phyloP scores from a whole-genome alignment of 2,888 invertebrate species.

The Metacarcinus magister region DNA sequence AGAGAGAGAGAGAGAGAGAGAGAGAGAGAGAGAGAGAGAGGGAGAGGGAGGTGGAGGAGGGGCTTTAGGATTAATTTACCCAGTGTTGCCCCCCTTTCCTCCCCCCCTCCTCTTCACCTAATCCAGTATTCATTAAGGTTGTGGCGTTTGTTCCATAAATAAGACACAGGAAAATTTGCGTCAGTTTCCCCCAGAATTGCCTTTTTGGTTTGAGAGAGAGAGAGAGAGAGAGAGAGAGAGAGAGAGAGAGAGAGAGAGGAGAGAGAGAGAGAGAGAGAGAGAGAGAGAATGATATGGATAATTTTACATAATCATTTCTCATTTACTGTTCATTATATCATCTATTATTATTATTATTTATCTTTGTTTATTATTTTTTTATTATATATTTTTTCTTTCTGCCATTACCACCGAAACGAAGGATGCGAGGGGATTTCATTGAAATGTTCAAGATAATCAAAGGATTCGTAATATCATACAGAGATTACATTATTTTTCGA shows the following conservation, averaged over 20 bases:
- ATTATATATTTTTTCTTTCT: neutral
- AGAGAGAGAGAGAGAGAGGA: slow-evolving; percentile 30
- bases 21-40: slow-evolving; percentile 48
- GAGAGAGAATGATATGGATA: neutral
- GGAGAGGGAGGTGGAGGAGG: neutral
- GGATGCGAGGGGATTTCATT: too few relatives aligned
- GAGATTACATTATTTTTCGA: too few relatives aligned
- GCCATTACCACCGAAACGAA: too few relatives aligned
- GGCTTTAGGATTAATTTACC: slow-evolving; percentile 27
- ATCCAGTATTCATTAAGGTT: slow-evolving; percentile 60
- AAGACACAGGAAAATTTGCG: slow-evolving; percentile 49
- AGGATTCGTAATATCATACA: too few relatives aligned
- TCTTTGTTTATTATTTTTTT: neutral
- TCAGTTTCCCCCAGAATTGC: slow-evolving; percentile 42
- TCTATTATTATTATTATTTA: neutral
- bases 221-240: slow-evolving; percentile 48
- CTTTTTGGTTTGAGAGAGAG: neutral
- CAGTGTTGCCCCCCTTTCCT: neutral
- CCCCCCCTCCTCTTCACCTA: slow-evolving; percentile 16
- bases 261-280: neutral
- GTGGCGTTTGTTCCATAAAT: slow-evolving; percentile 20
- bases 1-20: slow-evolving; percentile 12
- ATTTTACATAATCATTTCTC: too few relatives aligned
- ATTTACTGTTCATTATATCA: neutral
- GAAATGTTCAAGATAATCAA: too few relatives aligned